Conservation (phyloP, 2,113 vertebrate species). For the Zingel zingel region DNA sequence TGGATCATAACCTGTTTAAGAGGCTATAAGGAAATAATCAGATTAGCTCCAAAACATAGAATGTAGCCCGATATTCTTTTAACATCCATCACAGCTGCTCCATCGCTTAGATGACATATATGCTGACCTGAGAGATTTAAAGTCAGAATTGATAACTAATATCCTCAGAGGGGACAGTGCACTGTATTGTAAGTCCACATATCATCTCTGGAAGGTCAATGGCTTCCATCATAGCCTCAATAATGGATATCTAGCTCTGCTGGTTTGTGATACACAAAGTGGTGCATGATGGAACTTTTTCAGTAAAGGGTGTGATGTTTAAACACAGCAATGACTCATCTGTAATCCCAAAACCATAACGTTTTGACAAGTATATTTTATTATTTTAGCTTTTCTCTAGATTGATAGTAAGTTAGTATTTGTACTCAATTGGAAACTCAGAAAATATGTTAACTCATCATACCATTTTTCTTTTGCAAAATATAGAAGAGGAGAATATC, state of each 20-base stretch:
- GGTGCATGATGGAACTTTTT: slow-evolving; percentile 1
- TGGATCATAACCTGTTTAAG: slow-evolving; percentile 69
- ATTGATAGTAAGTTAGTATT: slow-evolving; percentile 15
- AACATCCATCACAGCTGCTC: slow-evolving; percentile 67
- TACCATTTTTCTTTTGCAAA: slow-evolving; percentile 19
- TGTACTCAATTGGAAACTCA: background rate
- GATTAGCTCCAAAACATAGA: slow-evolving; percentile 69
- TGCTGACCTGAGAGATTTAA: slow-evolving; percentile 76
- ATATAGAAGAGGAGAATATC: slow-evolving; percentile 6
- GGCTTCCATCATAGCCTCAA: slow-evolving; percentile 63
- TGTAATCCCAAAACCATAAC: slow-evolving; percentile 27
- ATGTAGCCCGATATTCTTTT: slow-evolving; percentile 38
- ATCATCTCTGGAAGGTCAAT: slow-evolving; percentile 76
- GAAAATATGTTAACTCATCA: slow-evolving; percentile 18
- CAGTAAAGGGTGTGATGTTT: slow-evolving; percentile 9
- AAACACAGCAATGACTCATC: slow-evolving; percentile 27
- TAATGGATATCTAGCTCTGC: slow-evolving; percentile 58
- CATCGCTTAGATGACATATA: slow-evolving; percentile 61
- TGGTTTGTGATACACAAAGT: slow-evolving; percentile 43
- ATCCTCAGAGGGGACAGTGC: slow-evolving; percentile 70
- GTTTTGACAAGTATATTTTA: slow-evolving; percentile 31
- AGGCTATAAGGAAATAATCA: slow-evolving; percentile 63
- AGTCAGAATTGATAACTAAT: slow-evolving; percentile 73
- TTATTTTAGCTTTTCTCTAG: slow-evolving; percentile 27
- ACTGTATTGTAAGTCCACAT: slow-evolving; percentile 74